Base-by-base conservation (phyloP, 1,140 invertebrate genomes). In the Brachionus angularis region DNA sequence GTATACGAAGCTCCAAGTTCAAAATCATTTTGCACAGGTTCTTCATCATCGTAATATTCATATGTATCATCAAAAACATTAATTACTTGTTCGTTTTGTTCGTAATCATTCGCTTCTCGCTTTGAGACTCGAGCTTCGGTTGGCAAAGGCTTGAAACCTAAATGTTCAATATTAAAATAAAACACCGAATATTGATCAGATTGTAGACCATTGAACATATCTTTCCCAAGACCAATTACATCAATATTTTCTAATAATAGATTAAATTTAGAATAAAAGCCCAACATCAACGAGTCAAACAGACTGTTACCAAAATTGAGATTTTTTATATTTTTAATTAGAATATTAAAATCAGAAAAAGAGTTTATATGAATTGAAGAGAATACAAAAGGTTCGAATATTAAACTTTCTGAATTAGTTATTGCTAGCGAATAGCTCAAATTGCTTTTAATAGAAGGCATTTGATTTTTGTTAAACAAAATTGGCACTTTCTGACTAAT, bases 101-200 rank as follows among this genome's bases (percentile, higher is more conserved):
- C 49, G 25, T 52, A 52, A 5, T 14, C 18, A 33, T 55, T 55
- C 16, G 52, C 29, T 3, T 16, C 52, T n/a, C n/a, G n/a, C n/a
- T n/a, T n/a, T n/a, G n/a, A n/a, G n/a, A n/a, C n/a, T n/a, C n/a
- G n/a, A n/a, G n/a, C n/a, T n/a, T n/a, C n/a, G n/a, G n/a, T n/a
- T n/a, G n/a, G n/a, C n/a, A n/a, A 16, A 42, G 39, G 16, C 10
- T 16, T 42, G 1, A 29, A 46, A 12, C 23, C 21, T 2, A 67
- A 29, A 50, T 31, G 18, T 50, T 67, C 62, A n/a, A 67, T 33
- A 50, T 67, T 39, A 47, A 67, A 67, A 36, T 67, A 67, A 67
- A 67, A 67, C 1, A 67, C 62, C 5, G 62, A 44, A 50, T 47
- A 67, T 23, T 67, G 62, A 23, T 67, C 42, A n/a, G 42, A 31